Percentiles rank a stretch among this genome's conserved stretches.
These are phyloP conservation scores for Carollia perspicillata DNA, from an alignment of 2,113 vertebrate genomes.

Conservation along the genomic window DNA sequence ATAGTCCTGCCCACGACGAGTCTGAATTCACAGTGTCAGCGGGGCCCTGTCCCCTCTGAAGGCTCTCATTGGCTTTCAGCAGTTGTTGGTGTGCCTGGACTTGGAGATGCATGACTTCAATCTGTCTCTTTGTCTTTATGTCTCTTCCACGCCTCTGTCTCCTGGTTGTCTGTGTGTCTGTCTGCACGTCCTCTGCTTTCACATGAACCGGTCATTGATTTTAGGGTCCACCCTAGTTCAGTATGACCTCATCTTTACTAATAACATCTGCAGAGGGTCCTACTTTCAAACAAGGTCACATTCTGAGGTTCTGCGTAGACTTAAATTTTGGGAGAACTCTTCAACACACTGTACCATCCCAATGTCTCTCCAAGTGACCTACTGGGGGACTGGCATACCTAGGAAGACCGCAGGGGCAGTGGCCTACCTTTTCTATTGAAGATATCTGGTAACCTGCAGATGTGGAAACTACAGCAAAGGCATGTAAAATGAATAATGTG, in stretches of 20 bases:
- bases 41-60: neutral
- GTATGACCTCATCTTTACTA: neutral
- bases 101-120: rapidly evolving
- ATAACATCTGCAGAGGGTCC: neutral
- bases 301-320: neutral
- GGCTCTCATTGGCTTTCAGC: neutral
- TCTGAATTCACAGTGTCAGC: neutral
- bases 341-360: neutral
- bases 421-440: neutral
- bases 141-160: neutral
- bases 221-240: neutral
- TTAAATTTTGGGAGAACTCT: neutral
- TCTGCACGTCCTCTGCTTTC: neutral
- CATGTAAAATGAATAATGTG: neutral
- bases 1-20: neutral
- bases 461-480: neutral
- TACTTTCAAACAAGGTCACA: neutral
- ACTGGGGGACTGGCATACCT: neutral
- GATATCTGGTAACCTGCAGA: neutral
- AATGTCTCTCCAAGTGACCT: neutral
- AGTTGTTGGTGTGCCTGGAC: no score
- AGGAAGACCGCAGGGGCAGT: neutral
- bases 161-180: neutral
- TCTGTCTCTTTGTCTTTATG: neutral
- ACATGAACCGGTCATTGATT: neutral